Conservation (phyloP, 1,140 invertebrate genomes). For the Homarus americanus region DNA sequence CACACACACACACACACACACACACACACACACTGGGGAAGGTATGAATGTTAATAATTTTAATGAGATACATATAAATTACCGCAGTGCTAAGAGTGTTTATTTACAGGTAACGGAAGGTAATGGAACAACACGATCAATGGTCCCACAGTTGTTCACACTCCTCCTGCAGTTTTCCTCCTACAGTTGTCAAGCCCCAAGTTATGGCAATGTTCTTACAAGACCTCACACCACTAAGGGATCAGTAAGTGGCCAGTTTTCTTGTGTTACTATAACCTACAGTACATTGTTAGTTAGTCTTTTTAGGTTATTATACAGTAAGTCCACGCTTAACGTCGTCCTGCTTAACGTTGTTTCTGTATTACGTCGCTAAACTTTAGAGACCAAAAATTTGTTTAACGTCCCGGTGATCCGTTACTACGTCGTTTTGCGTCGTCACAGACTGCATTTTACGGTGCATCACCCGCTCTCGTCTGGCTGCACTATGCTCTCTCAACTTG, state of each 20-base stretch:
- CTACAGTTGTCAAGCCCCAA: constrained; percentile 78
- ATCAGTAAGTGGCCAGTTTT: constrained; percentile 46
- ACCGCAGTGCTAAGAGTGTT: background rate
- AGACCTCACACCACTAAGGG: constrained; percentile 72
- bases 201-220: constrained; percentile 71
- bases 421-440: too few relatives aligned
- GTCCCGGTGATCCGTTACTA: too few relatives aligned
- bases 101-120: constrained; percentile 72
- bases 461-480: too few relatives aligned
- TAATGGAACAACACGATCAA: constrained; percentile 74
- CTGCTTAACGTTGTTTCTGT: too few relatives aligned
- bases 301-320: background rate
- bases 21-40: too few relatives aligned
- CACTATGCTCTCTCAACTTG: too few relatives aligned
- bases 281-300: background rate
- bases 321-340: too few relatives aligned
- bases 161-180: constrained; percentile 79
- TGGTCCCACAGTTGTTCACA: constrained; percentile 79
- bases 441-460: too few relatives aligned
- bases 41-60: too few relatives aligned
- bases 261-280: background rate
- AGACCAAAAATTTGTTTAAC: too few relatives aligned
- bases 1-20: too few relatives aligned
- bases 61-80: background rate
- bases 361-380: too few relatives aligned